Evolutionary conservation across 2,888 invertebrate species (phyloP), one percentile per base, ranked within the genome.

Genomic region (Dasysyrphus albostriatus): DNA sequence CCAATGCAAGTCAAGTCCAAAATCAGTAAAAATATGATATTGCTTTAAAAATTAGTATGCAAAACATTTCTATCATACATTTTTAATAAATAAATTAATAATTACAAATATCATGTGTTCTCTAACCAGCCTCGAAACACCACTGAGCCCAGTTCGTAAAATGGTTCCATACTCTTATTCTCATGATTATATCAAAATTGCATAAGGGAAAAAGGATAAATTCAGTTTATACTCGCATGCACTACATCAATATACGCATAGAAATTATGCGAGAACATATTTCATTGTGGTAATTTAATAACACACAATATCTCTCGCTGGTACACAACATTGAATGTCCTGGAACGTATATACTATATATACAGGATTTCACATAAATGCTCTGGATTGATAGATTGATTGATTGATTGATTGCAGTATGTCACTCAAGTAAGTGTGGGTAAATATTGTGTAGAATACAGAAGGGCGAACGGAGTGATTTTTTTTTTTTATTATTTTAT

Each of bases 251-350:
- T 14, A 63, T 5, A 12, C 34, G 24, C 24, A 2, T 1, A 63
- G 39, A 47, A 80, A 74, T 74, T 72, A 73, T 65, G 63, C 73
- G 56, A 51, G 54, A 81, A 73, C 81, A 85, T 85, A 85, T 81
- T 85, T 77, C 84, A 77, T 51, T 82, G 61, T 42, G 19, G 73
- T 85, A 85, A 85, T 85, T 82, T 69, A 82, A 85, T 85, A 77
- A 85, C 73, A n/a, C 34, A 58, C 49, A 32, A 47, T 12, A 49
- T 34, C 56, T 32, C 34, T 34, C n/a, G 42, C 39, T 54, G 19
- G 37, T 24, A 54, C 24, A 19, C 12, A 44, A 69, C n/a, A 39
- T 69, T 54, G 24, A 29, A 61, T 69, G 78, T 78, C 69, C 69
- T 73, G 47, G 47, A 24, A 24, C 24, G 24, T 24, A 24, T 3